These are phyloP conservation scores for Lithophane semibrunnea DNA, from an alignment of 2,888 invertebrate genomes.

Conservation along the genomic window DNA sequence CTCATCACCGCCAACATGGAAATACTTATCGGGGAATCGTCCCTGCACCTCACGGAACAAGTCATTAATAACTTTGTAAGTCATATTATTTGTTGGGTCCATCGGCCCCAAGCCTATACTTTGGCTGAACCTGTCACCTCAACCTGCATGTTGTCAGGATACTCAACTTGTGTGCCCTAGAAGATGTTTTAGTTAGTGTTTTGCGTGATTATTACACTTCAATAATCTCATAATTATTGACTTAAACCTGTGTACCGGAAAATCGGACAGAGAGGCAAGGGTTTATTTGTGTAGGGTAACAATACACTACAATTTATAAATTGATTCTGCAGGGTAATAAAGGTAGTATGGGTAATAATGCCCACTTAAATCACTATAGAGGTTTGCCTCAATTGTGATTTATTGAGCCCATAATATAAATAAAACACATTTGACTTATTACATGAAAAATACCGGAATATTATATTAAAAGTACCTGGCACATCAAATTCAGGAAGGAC, in stretches of 20 bases:
- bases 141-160: constrained; percentile 95
- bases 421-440: neutral
- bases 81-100: constrained; percentile 92
- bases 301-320: neutral
- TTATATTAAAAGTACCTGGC: neutral
- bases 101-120: constrained; percentile 93
- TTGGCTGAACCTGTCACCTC: constrained; percentile 69
- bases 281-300: too few relatives aligned
- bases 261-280: neutral
- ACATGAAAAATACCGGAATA: neutral
- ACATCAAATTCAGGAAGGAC: constrained; percentile 16
- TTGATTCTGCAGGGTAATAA: neutral
- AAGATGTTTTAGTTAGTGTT: constrained; percentile 24
- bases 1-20: constrained; percentile 98
- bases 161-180: constrained; percentile 93
- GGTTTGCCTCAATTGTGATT: neutral
- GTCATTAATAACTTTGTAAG: constrained; percentile 92
- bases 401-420: neutral
- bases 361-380: too few relatives aligned
- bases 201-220: neutral
- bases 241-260: neutral
- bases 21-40: constrained; percentile 94
- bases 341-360: neutral
- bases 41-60: constrained; percentile 93
- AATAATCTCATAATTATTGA: neutral